Evolutionary conservation across 2,888 invertebrate genomes (phyloP).

Genomic region (Cepaea hortensis): DNA sequence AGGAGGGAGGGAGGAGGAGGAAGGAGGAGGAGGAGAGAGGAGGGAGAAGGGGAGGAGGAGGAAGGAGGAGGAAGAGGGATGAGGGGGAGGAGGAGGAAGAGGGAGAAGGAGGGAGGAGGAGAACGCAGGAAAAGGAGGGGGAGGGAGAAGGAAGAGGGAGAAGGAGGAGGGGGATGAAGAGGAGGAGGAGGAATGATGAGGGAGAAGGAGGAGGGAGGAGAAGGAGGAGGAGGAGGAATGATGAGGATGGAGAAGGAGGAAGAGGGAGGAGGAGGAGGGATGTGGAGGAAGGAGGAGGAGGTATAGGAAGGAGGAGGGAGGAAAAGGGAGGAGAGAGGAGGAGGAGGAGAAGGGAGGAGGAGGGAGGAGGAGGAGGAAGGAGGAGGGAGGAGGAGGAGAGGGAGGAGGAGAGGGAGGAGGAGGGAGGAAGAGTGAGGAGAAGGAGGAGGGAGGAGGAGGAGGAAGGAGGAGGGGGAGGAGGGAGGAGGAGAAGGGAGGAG

Average conservation of each 20-base stretch:
- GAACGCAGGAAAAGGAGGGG: not conserved
- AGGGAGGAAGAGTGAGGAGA: too few relatives aligned
- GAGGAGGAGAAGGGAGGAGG: not conserved
- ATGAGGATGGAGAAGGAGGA: too few relatives aligned
- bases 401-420: not conserved
- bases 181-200: too few relatives aligned
- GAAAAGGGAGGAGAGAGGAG: not conserved
- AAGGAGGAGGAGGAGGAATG: too few relatives aligned
- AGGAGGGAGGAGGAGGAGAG: not conserved
- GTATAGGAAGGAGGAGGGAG: too few relatives aligned
- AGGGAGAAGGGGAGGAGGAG: not conserved
- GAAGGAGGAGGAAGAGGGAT: too few relatives aligned
- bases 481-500: not conserved
- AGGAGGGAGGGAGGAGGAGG: not conserved
- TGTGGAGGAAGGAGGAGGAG: too few relatives aligned
- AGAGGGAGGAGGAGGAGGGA: not conserved
- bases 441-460: not conserved
- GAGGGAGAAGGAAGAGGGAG: not conserved
- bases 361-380: not conserved
- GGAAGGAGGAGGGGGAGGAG: not conserved
- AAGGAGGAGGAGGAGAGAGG: not conserved
- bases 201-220: too few relatives aligned
- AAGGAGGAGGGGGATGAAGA: too few relatives aligned
- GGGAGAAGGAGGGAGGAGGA: not conserved
- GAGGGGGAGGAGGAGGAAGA: not conserved